phyloP scores from a whole-genome alignment of 2,888 invertebrate species.

The Nebria brevicollis region DNA sequence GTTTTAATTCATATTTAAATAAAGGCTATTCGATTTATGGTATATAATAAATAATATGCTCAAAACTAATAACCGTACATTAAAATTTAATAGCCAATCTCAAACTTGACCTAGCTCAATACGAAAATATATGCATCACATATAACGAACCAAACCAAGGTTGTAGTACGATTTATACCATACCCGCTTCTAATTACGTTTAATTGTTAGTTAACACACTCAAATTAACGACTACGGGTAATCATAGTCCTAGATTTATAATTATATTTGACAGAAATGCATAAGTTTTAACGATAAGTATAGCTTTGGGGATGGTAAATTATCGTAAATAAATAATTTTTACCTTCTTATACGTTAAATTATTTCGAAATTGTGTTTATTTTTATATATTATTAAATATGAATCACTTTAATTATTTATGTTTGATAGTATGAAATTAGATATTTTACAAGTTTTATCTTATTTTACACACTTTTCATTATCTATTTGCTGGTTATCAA shows the following conservation, averaged over 20 bases:
- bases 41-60: background rate
- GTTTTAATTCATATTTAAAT: too few species aligned
- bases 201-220: background rate
- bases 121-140: background rate
- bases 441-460: background rate
- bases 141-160: background rate
- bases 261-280: background rate
- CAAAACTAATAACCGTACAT: background rate
- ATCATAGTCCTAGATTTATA: background rate
- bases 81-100: background rate
- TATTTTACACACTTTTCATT: background rate
- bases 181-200: background rate
- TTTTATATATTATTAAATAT: background rate
- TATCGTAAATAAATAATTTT: background rate
- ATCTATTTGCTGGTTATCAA: background rate
- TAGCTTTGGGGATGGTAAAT: background rate
- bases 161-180: background rate
- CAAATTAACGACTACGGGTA: background rate
- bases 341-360: background rate
- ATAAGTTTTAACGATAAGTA: background rate
- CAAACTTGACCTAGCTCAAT: constrained; percentile 1
- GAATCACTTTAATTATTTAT: background rate
- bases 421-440: background rate
- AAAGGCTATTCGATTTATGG: background rate
- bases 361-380: background rate